These are phyloP conservation scores for Tupaia chinensis DNA, from an alignment of 2,113 vertebrate species.

Conservation along the genomic window DNA sequence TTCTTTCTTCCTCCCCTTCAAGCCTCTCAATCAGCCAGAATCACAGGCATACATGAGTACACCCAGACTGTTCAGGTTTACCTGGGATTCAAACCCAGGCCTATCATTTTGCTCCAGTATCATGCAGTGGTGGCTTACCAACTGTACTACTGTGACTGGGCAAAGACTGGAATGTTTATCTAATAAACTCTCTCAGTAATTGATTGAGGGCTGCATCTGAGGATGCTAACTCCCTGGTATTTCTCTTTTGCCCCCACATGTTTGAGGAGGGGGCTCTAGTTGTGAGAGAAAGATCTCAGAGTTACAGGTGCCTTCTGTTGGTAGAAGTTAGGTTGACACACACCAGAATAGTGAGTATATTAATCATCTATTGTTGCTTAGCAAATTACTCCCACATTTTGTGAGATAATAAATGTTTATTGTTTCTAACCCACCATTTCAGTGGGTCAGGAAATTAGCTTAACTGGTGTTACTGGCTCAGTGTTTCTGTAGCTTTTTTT, in stretches of 20 bases:
- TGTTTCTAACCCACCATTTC: conserved; percentile 15
- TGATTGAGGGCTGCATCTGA: conserved; percentile 10
- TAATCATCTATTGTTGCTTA: conserved; percentile 1
- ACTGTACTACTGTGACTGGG: too few species aligned
- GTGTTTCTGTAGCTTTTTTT: too few species aligned
- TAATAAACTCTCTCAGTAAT: not conserved
- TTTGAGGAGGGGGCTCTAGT: not conserved
- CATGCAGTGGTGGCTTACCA: too few species aligned
- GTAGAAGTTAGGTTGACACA: not conserved
- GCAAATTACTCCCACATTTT: conserved; percentile 1
- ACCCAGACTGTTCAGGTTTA: too few species aligned
- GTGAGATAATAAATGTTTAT: not conserved
- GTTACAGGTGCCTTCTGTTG: not conserved
- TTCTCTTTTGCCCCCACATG: not conserved
- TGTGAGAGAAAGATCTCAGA: not conserved
- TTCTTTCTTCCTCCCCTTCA: too few species aligned
- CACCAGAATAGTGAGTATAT: not conserved
- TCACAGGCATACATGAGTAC: too few species aligned
- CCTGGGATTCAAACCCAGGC: too few species aligned
- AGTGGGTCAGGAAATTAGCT: conserved; percentile 25
- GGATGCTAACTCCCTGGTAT: not conserved
- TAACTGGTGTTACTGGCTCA: not conserved
- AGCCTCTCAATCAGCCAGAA: too few species aligned
- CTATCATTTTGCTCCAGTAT: too few species aligned
- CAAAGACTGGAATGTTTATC: not conserved